A percentile compares a stretch with the other conserved stretches of the same genome.
phyloP scores from a whole-genome alignment of 2,797 vertebrate genomes.

The Bryconaethiops microstoma region DNA sequence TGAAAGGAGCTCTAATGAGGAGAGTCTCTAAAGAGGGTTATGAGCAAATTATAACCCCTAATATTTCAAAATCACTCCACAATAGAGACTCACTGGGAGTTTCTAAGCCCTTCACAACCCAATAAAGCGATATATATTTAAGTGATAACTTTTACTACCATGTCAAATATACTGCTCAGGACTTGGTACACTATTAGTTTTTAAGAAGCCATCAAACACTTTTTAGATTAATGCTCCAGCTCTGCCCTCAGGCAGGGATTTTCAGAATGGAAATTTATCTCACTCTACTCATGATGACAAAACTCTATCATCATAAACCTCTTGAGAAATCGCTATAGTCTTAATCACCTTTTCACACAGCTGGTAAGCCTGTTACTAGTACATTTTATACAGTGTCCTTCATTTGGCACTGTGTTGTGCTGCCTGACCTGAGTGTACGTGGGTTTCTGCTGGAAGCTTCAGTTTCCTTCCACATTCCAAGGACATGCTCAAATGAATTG shows the following conservation, averaged over 20 bases:
- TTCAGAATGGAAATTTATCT: background rate
- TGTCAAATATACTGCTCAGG: background rate
- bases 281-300: background rate
- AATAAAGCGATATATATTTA: background rate
- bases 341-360: background rate
- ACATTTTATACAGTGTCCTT: background rate
- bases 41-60: background rate
- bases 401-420: background rate
- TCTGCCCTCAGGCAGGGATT: background rate
- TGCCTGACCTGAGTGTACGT: background rate
- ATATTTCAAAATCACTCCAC: background rate
- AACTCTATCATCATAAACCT: background rate
- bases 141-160: background rate
- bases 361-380: background rate
- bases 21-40: too few relatives aligned
- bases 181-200: background rate
- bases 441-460: too few relatives aligned
- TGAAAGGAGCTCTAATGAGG: too few relatives aligned
- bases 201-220: background rate
- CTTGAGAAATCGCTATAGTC: background rate
- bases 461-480: too few relatives aligned
- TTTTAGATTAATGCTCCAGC: background rate
- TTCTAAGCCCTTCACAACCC: background rate
- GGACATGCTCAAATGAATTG: too few relatives aligned
- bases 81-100: background rate